Percentiles rank a stretch among this genome's conserved stretches.
These are phyloP conservation scores for Girardinus metallicus DNA, from an alignment of 2,797 vertebrate species.

Conservation along the genomic window DNA sequence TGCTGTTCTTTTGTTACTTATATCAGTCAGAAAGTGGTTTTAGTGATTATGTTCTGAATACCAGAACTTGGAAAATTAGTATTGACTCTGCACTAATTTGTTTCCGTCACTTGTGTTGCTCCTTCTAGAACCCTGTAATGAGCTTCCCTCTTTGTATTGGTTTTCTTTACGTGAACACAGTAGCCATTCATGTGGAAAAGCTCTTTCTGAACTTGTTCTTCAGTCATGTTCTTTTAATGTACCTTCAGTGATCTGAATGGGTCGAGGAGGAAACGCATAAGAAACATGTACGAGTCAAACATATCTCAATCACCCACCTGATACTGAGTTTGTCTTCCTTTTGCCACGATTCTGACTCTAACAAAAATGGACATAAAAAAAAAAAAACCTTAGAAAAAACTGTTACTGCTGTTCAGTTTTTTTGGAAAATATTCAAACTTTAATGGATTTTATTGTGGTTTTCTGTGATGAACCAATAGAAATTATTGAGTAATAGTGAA, in stretches of 20 bases:
- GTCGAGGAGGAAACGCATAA: slow-evolving; percentile 21
- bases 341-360: background rate
- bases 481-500: background rate
- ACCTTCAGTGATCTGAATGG: slow-evolving; percentile 33
- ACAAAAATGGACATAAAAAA: background rate
- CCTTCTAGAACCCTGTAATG: slow-evolving; percentile 28
- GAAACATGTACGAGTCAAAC: slow-evolving; percentile 1
- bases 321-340: background rate
- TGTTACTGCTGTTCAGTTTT: background rate
- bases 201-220: slow-evolving; percentile 22
- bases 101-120: slow-evolving; percentile 13
- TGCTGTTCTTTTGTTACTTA: slow-evolving; percentile 6
- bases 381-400: background rate
- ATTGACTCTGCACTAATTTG: slow-evolving; percentile 22
- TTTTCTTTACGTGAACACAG: slow-evolving; percentile 18
- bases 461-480: background rate
- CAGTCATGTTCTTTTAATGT: slow-evolving; percentile 38
- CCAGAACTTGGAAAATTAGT: background rate
- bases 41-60: background rate
- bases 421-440: background rate
- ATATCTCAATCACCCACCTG: background rate
- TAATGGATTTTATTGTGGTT: too few species aligned
- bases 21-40: slow-evolving; percentile 5
- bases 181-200: slow-evolving; percentile 25
- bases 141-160: slow-evolving; percentile 24